Evolutionary conservation across 2,797 vertebrate genomes (phyloP).

Genomic region (Pantherophis vulpinus): DNA sequence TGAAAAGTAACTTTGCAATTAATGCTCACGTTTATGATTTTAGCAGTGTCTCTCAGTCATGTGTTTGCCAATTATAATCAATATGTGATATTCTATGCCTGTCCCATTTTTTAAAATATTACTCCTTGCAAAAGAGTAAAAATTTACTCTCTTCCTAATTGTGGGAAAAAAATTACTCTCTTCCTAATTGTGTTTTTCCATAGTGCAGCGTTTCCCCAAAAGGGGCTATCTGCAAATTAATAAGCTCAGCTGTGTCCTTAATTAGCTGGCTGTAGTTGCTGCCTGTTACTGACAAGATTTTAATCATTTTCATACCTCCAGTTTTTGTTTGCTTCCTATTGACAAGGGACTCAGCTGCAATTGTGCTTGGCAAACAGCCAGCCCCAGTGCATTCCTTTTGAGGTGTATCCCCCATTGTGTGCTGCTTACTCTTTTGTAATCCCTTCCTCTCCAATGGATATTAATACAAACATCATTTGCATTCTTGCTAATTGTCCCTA

Average conservation of each 20-base stretch:
- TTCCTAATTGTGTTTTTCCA: background rate
- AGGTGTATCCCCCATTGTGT: background rate
- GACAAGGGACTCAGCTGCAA: background rate
- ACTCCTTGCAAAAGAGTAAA: background rate
- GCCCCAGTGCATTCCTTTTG: background rate
- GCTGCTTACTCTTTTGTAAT: background rate
- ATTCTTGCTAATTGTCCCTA: background rate
- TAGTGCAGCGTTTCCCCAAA: background rate
- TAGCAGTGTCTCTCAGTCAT: background rate
- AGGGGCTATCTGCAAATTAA: background rate
- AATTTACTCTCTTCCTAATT: background rate
- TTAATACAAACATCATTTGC: background rate
- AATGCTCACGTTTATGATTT: background rate
- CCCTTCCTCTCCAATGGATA: background rate
- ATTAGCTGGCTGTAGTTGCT: background rate
- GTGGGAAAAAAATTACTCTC: background rate
- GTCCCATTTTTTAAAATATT: background rate
- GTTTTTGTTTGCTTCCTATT: background rate
- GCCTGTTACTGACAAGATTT: background rate
- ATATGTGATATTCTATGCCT: background rate
- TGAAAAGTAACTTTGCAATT: background rate
- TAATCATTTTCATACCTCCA: background rate
- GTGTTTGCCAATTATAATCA: background rate
- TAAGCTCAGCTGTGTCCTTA: background rate
- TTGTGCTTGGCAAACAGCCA: background rate